Percentiles rank a stretch among this genome's conserved stretches.
Evolutionary conservation across 2,113 vertebrate genomes (phyloP).

Genomic region (Rhagologus leucostigma): DNA sequence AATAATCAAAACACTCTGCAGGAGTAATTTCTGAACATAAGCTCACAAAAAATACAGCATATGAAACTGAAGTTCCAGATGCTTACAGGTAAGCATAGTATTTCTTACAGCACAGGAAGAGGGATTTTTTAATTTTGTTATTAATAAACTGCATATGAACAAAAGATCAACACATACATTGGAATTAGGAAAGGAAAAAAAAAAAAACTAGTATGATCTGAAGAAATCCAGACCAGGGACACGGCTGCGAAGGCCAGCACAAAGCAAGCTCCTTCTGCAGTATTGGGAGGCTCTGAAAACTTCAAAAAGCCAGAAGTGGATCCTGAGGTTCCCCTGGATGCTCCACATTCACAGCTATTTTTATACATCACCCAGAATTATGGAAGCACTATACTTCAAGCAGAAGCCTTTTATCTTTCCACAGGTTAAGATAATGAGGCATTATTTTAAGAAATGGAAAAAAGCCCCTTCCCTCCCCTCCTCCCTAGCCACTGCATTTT

Average conservation of each 20-base stretch:
- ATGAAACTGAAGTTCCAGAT: background rate
- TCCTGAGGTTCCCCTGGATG: background rate
- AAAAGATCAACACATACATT: background rate
- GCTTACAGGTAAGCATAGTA: conserved; percentile 1
- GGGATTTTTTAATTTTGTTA: background rate
- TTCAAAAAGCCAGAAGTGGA: background rate
- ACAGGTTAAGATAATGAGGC: conserved; percentile 66
- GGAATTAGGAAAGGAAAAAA: background rate
- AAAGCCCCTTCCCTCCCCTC: background rate
- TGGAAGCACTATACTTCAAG: background rate
- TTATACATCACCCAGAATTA: background rate
- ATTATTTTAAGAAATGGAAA: background rate
- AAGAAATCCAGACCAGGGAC: background rate
- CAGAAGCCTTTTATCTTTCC: conserved; percentile 12
- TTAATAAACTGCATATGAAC: background rate
- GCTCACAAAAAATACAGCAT: background rate
- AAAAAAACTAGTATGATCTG: background rate
- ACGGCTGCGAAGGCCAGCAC: background rate
- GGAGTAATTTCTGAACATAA: background rate
- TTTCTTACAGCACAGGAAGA: background rate
- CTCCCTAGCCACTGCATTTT: background rate
- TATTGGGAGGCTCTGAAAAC: background rate
- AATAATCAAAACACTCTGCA: background rate
- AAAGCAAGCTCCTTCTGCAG: background rate
- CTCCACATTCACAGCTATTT: conserved; percentile 14